Evolutionary conservation across 2,888 invertebrate genomes (phyloP).

Genomic region (Formica aserva): DNA sequence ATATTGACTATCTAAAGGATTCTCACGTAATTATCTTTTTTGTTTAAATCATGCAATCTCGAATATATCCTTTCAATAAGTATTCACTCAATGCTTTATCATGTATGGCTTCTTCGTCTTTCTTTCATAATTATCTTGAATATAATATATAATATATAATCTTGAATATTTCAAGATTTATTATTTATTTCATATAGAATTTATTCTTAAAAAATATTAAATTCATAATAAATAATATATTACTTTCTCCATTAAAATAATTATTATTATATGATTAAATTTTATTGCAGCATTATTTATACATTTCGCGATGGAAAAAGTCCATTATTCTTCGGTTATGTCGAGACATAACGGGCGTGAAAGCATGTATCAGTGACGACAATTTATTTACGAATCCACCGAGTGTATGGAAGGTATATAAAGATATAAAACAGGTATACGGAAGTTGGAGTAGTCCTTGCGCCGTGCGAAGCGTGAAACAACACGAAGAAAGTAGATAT

Average conservation of each 20-base stretch:
- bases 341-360: constrained; percentile 6
- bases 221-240: neutral
- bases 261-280: neutral
- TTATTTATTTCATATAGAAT: no score
- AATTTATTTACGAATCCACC: constrained; percentile 32
- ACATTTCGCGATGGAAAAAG: neutral
- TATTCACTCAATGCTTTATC: neutral
- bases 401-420: neutral
- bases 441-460: neutral
- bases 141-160: neutral
- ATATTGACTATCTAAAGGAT: neutral
- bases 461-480: constrained; percentile 17
- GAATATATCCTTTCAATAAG: neutral
- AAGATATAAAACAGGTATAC: constrained; percentile 30
- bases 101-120: neutral
- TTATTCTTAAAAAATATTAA: neutral
- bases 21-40: neutral
- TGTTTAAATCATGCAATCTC: neutral
- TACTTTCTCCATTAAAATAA: neutral
- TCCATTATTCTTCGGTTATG: neutral
- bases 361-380: constrained; percentile 9
- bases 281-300: neutral
- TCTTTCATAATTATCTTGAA: neutral
- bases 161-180: neutral
- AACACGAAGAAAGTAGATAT: constrained; percentile 4